Evolutionary conservation across 2,888 invertebrate genomes (phyloP).

Genomic region (Phytoseiulus persimilis): DNA sequence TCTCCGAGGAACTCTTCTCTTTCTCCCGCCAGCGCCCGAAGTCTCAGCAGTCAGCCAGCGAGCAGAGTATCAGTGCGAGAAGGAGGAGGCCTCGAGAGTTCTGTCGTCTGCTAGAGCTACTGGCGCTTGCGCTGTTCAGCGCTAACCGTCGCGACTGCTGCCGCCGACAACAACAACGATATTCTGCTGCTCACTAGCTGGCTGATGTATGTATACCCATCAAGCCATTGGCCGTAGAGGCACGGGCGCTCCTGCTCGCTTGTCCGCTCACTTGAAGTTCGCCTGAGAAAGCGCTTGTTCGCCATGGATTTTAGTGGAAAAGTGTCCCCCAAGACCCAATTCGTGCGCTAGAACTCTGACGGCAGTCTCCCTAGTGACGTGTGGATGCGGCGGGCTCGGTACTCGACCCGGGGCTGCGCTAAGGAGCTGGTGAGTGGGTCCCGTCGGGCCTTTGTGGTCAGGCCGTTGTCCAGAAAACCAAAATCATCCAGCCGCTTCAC

Average conservation of each 20-base stretch:
- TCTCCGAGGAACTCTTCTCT: background rate
- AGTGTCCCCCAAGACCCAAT: background rate
- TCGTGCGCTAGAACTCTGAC: background rate
- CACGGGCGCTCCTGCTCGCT: background rate
- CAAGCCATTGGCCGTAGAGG: background rate
- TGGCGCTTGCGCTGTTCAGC: background rate
- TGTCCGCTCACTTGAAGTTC: background rate
- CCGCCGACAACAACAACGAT: background rate
- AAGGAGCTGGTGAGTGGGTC: background rate
- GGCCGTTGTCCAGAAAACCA: too few species aligned
- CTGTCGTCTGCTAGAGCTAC: background rate
- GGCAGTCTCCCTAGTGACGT: background rate
- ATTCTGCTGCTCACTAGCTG: constrained; percentile 5
- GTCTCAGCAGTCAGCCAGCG: background rate
- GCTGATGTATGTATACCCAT: background rate
- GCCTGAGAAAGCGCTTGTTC: background rate
- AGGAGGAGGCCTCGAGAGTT: background rate
- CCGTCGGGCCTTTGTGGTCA: background rate
- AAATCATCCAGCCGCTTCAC: background rate
- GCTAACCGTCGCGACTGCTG: background rate
- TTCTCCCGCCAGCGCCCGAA: background rate
- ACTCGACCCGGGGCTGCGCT: background rate
- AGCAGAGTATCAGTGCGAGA: background rate
- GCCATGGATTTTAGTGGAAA: background rate
- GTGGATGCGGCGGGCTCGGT: background rate